Evolutionary conservation across 2,113 vertebrate genomes (phyloP), one percentile per base, ranked within the genome.

Genomic region (Gobius niger): DNA sequence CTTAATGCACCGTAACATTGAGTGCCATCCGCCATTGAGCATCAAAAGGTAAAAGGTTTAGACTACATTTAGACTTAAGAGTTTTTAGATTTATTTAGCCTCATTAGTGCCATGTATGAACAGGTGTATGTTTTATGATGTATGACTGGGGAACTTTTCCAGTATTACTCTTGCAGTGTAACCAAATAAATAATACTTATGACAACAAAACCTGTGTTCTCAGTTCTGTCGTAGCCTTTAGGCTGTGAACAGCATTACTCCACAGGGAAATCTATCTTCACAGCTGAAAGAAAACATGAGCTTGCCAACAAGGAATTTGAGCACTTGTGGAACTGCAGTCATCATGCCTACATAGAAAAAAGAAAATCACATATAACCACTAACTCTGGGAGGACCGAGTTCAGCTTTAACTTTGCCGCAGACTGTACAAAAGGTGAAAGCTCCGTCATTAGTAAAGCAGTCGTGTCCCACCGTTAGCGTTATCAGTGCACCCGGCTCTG

Each of bases 371-470:
- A 65, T 73, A 63, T 69, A 41, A 24, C 47, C 46, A 44, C 19
- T n/a, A 24, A 57, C 63, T 71, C 67, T 24, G n/a, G 51, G 40
- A 69, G 57, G 65, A 68, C 14, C 15, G 1, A 1, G 8, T 59
- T 67, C 40, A 41, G 3, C 24, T 9, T 42, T 18, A 57, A 70
- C 65, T 70, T 65, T 47, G 46, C 6, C 15, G 42, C 19, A 61
- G 63, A 65, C 54, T 57, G 78, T 62, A 40, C 73, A 11, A 0
- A 0, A 44, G 76, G 76, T 77, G 72, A 74, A 9, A 65, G 50
- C 9, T 9, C 51, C 44, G 52, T 79, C 44, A 71, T 87, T 81
- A 75, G 68, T 57, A 42, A 85, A 71, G 66, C 75, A 53, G 73
- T 24, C 51, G 0, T 49, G 67, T 47, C 54, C 64, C 76, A 70